Base-by-base conservation (phyloP, 1,140 invertebrate genomes). In the Drosophila novamexicana region DNA sequence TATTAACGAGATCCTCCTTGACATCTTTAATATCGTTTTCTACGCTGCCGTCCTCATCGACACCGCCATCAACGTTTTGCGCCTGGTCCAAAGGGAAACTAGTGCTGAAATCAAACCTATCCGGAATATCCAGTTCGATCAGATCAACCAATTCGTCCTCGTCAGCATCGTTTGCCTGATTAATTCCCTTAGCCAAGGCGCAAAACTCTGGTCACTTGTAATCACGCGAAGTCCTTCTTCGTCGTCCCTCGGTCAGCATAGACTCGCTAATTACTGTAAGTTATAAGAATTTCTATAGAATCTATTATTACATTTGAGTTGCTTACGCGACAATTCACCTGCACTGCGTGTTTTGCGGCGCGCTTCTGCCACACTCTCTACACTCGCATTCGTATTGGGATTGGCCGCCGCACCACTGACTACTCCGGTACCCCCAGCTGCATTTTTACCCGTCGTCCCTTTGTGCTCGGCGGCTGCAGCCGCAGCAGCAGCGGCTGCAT, bases 301-400 rank as follows among this genome's bases (percentile, higher is more conserved):
- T 40, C 12, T 12, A 9, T 6, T 12, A 2, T 1, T 45, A 10
- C 22, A 10, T 1, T 2, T 0, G 2, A 7, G 1, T 12, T 12
- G 7, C 1, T 3, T 39, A 7, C 0, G 6, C 6, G 0, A 29
- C n/a, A 22, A 68, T 73, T 93, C 76, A 95, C 95, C 94, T 77
- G 95, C 94, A 93, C 95, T 95, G 70, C 95, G 93, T 10, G 95
- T 95, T 93, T 95, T 95, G 57, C 95, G 93, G 18, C 94, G 81
- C 6, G 82, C 91, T 54, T 92, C 90, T 2, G 90, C 91, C 14
- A 89, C 81, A 32, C 81, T 91, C 47, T 91, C 90, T 1, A 75
- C 62, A 12, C 12, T 82, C 8, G 63, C 67, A 22, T 22, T 80
- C 6, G 56, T 65, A 50, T 63, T 78, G 2, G 69, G 14, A 62